Conservation (phyloP, 2,888 invertebrate species). For the Amiota communis region DNA sequence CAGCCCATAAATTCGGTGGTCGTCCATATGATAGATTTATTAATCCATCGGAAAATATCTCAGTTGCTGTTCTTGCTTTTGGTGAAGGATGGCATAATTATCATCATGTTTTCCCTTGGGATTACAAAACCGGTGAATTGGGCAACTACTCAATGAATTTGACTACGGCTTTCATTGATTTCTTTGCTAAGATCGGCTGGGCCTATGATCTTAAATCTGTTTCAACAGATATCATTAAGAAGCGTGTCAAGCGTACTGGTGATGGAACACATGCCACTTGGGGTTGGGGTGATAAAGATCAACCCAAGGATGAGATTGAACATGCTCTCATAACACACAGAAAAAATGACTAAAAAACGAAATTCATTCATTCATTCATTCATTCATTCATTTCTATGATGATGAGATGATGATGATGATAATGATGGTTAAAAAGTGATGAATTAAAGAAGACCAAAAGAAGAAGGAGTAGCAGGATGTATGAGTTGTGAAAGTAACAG, state of each 20-base stretch:
- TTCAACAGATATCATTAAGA: slow-evolving; percentile 80
- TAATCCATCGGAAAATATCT: slow-evolving; percentile 79
- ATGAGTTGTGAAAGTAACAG: too few relatives aligned
- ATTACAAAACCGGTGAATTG: slow-evolving; percentile 87
- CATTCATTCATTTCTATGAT: too few relatives aligned
- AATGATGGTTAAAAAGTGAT: too few relatives aligned
- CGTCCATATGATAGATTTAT: slow-evolving; percentile 84
- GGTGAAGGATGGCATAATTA: slow-evolving; percentile 91
- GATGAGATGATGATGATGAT: too few relatives aligned
- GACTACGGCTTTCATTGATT: slow-evolving; percentile 85
- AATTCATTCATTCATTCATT: too few relatives aligned
- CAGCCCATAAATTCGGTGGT: slow-evolving; percentile 87
- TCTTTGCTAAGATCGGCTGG: slow-evolving; percentile 88
- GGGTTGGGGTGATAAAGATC: slow-evolving; percentile 87
- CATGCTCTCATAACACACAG: slow-evolving; percentile 77
- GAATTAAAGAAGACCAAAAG: too few relatives aligned
- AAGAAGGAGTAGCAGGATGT: too few relatives aligned
- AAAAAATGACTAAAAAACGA: slow-evolving; percentile 75
- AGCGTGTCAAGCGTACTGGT: slow-evolving; percentile 82
- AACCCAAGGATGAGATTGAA: slow-evolving; percentile 75
- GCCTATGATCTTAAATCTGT: slow-evolving; percentile 91
- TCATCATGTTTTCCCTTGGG: slow-evolving; percentile 89
- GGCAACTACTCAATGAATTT: slow-evolving; percentile 83
- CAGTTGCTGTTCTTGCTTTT: slow-evolving; percentile 78
- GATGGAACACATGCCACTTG: slow-evolving; percentile 84